These are phyloP conservation scores for Craterocephalus amniculus DNA, from an alignment of 2,797 vertebrate genomes.

Conservation along the genomic window DNA sequence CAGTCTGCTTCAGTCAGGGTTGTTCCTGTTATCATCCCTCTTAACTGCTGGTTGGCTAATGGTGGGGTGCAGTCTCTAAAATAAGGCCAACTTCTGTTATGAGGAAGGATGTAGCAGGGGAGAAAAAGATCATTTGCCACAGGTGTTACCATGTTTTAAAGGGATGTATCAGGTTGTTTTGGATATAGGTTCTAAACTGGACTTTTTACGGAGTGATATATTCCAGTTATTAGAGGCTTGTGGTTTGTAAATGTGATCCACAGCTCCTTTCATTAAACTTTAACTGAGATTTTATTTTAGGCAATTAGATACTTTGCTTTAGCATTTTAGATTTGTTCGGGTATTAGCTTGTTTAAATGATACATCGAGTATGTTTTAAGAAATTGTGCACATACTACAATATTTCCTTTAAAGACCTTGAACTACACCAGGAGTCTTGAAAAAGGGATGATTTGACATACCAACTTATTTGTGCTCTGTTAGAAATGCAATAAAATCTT, in stretches of 20 bases:
- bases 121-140: slow-evolving; percentile 43
- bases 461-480: slow-evolving; percentile 37
- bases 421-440: slow-evolving; percentile 2
- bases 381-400: not conserved
- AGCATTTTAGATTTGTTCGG: not conserved
- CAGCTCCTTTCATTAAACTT: not conserved
- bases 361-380: not conserved
- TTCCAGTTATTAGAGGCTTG: slow-evolving; percentile 5
- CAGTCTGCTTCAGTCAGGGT: slow-evolving; percentile 38
- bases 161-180: slow-evolving; percentile 50
- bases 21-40: slow-evolving; percentile 31
- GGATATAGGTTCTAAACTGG: slow-evolving; percentile 37
- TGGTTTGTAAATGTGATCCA: not conserved
- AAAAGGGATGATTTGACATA: slow-evolving; percentile 27
- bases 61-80: slow-evolving; percentile 37
- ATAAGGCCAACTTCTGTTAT: slow-evolving; percentile 67
- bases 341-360: too few species aligned
- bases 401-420: slow-evolving; percentile 16
- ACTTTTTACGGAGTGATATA: slow-evolving; percentile 37
- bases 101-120: slow-evolving; percentile 40
- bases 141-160: slow-evolving; percentile 61
- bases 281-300: too few species aligned
- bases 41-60: slow-evolving; percentile 45
- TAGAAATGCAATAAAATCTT: slow-evolving; percentile 30
- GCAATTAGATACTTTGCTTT: not conserved